These are phyloP conservation scores for Nephrotoma flavescens DNA, from an alignment of 2,888 invertebrate genomes.

Conservation along the genomic window DNA sequence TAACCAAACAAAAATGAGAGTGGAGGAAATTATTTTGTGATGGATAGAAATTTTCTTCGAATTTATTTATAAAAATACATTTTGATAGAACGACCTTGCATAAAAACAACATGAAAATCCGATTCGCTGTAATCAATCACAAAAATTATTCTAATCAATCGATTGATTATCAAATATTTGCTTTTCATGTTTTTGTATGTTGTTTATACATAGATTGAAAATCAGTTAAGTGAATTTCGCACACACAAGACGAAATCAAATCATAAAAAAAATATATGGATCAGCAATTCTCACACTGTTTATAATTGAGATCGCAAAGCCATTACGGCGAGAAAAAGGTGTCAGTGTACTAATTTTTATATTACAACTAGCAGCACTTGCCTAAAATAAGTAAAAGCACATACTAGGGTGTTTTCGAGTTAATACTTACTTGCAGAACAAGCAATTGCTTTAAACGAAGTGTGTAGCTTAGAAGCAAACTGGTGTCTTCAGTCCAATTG, in stretches of 20 bases:
- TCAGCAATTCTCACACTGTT: too few relatives aligned
- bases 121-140: not conserved
- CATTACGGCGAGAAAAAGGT: not conserved
- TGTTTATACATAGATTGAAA: not conserved
- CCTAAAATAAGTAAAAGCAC: too few relatives aligned
- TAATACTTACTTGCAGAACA: too few relatives aligned
- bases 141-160: not conserved
- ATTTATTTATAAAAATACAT: not conserved
- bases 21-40: not conserved
- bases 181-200: not conserved
- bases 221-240: not conserved
- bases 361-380: too few relatives aligned
- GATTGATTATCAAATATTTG: not conserved
- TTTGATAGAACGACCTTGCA: not conserved
- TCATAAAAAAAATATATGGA: not conserved
- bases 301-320: not conserved
- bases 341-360: too few relatives aligned
- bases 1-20: not conserved
- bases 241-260: not conserved
- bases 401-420: too few relatives aligned
- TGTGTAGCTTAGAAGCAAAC: too few relatives aligned
- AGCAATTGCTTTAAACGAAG: too few relatives aligned
- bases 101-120: not conserved
- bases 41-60: not conserved
- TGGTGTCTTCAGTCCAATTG: too few relatives aligned